These are phyloP conservation scores for Perithous albicinctus DNA, from an alignment of 2,888 invertebrate genomes.

Conservation along the genomic window DNA sequence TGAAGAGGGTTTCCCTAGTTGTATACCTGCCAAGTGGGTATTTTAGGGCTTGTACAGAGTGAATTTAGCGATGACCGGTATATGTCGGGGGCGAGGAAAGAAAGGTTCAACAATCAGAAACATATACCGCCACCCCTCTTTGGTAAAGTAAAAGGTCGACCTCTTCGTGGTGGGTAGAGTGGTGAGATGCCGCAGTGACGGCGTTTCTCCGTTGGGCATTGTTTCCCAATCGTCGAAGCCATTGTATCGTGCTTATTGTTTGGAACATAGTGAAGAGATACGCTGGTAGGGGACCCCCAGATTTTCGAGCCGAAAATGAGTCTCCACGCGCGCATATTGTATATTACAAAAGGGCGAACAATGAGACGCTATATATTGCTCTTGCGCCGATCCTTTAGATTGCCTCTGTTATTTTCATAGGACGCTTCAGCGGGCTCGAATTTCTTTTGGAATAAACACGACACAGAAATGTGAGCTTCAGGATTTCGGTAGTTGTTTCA, in stretches of 20 bases:
- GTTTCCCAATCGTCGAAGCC: slow-evolving; percentile 27
- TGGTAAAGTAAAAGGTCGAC: slow-evolving; percentile 4
- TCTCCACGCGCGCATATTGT: slow-evolving; percentile 7
- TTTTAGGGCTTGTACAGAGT: background rate
- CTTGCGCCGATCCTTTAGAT: background rate
- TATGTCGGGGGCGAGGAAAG: background rate
- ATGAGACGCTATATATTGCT: slow-evolving; percentile 11
- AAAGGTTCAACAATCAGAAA: background rate
- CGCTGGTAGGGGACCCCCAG: background rate
- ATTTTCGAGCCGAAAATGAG: slow-evolving; percentile 27
- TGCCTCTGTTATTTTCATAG: background rate
- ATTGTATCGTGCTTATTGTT: slow-evolving; percentile 37
- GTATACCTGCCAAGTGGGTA: background rate
- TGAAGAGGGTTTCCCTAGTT: background rate
- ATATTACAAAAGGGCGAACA: background rate
- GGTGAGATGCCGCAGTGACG: background rate
- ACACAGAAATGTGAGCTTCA: background rate
- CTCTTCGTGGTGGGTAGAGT: background rate
- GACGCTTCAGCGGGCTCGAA: background rate
- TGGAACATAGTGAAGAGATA: slow-evolving; percentile 11
- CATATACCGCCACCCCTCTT: background rate
- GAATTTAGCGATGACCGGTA: background rate
- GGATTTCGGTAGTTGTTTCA: background rate
- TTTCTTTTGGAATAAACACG: slow-evolving; percentile 13
- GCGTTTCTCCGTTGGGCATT: slow-evolving; percentile 22